A percentile compares a stretch with the other conserved stretches of the same genome.
Evolutionary conservation across 2,888 invertebrate species (phyloP).

Genomic region (Gastrophysa polygoni): DNA sequence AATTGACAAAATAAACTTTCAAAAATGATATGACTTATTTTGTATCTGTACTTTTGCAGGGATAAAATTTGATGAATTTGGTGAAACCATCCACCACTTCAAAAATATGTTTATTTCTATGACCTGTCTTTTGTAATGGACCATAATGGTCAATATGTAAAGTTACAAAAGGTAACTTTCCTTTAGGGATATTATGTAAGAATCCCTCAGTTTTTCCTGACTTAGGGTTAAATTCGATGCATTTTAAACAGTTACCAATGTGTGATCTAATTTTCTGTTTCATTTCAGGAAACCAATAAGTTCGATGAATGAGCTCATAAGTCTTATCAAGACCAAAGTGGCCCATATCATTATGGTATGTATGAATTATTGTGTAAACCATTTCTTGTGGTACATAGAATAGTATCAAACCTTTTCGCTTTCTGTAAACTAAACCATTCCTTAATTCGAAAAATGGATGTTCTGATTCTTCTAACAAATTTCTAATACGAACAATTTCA

Average conservation of each 20-base stretch:
- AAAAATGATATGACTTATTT: constrained; percentile 11
- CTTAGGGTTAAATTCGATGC: constrained; percentile 14
- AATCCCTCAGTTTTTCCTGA: constrained; percentile 15
- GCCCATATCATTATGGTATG: constrained; percentile 28
- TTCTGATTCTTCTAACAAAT: constrained; percentile 16
- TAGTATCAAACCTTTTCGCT: constrained; percentile 18
- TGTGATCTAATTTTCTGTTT: too few relatives aligned
- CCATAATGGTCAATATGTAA: constrained; percentile 18
- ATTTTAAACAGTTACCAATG: constrained; percentile 17
- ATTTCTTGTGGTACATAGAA: constrained; percentile 32
- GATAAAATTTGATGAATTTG: constrained; percentile 15
- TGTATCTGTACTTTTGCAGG: constrained; percentile 14
- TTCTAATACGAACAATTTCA: background rate
- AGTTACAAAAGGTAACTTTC: constrained; percentile 4
- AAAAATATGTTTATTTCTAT: constrained; percentile 14
- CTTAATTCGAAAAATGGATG: constrained; percentile 25
- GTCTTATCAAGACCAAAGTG: constrained; percentile 31
- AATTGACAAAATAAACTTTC: constrained; percentile 8
- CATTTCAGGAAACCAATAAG: too few relatives aligned
- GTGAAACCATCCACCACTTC: constrained; percentile 20
- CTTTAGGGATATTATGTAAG: constrained; percentile 13
- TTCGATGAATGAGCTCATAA: constrained; percentile 5
- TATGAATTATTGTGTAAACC: constrained; percentile 23
- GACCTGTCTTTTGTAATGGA: background rate
- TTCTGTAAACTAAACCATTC: constrained; percentile 27